Evolutionary conservation across 2,888 invertebrate species (phyloP), one percentile per base, ranked within the genome.

Genomic region (Cotesia congregata): DNA sequence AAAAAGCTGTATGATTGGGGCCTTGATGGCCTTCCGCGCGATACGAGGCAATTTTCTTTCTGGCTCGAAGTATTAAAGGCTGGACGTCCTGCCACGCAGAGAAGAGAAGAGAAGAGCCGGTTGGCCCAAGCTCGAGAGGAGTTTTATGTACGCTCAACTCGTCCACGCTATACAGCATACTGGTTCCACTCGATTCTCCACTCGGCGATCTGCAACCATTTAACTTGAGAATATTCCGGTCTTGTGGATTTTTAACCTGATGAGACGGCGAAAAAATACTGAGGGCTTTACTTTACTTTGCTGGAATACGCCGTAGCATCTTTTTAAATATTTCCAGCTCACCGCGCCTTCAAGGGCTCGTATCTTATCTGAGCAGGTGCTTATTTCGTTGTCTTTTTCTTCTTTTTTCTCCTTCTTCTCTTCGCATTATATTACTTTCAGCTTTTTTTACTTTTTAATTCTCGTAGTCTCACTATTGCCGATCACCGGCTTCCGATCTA

Each of bases 351-450:
- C 68, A 69, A 67, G 67, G 67, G 67, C 78, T 80, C 78, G 74
- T 73, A 30, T 12, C 30, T 62, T 62, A 68, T 59, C 50, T 60
- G 79, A 85, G 86, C 86, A 86, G 86, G 86, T 86, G 86, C 85
- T 83, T 83, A 81, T 30, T 30, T 78, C 77, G 67, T 62, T 68
- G 67, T 77, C 68, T 67, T 60, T 40, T 72, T 38, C n/a, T 50
- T 40, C 40, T 59, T 50, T 40, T 20, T 59, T 50, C 50, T 50
- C 69, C 69, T 50, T 40, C 40, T 39, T 69, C 50, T 50, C 69
- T 12, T 30, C 30, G 30, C 30, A 30, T 67, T 30, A 67, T 67
- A 20, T 67, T 38, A 50, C 4, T 12, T 50, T 50, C 50, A 50
- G 50, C 50, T 50, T 12, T 50, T 50, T 50, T 50, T 12, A 2